A percentile compares a stretch with the other conserved stretches of the same genome.
Conservation (phyloP, 2,797 vertebrate species). For the Catamblyrhynchus diadema region DNA sequence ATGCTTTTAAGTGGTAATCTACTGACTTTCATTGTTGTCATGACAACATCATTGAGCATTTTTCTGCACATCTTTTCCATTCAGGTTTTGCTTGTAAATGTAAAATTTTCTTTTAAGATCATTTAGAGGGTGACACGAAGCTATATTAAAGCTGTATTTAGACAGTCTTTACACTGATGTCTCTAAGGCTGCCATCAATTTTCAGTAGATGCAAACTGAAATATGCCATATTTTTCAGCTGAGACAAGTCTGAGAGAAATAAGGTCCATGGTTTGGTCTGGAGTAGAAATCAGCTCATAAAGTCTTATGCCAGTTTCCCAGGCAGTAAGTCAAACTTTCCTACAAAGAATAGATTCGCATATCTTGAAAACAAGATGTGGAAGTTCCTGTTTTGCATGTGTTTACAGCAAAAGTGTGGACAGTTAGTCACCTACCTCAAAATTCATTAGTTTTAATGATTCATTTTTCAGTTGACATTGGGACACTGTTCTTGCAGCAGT, state of each 20-base stretch:
- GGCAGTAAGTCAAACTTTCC: neutral
- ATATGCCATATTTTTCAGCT: neutral
- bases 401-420: neutral
- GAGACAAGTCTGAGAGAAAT: neutral
- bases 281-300: neutral
- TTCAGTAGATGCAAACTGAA: neutral
- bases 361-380: neutral
- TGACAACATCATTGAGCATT: slow-evolving; percentile 31
- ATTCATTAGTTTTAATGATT: neutral
- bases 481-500: neutral
- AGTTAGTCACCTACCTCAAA: neutral
- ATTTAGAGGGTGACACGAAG: neutral
- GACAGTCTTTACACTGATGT: neutral
- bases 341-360: neutral
- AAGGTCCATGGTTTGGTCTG: neutral
- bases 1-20: neutral
- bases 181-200: neutral
- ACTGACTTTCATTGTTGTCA: slow-evolving; percentile 32
- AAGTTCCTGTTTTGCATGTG: neutral
- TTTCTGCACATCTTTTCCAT: neutral
- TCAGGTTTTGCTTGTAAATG: neutral
- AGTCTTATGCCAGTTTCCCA: neutral
- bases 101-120: neutral
- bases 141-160: neutral
- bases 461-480: neutral